Evolutionary conservation across 1,140 invertebrate species (phyloP).

Genomic region (Scaptomyza montana): DNA sequence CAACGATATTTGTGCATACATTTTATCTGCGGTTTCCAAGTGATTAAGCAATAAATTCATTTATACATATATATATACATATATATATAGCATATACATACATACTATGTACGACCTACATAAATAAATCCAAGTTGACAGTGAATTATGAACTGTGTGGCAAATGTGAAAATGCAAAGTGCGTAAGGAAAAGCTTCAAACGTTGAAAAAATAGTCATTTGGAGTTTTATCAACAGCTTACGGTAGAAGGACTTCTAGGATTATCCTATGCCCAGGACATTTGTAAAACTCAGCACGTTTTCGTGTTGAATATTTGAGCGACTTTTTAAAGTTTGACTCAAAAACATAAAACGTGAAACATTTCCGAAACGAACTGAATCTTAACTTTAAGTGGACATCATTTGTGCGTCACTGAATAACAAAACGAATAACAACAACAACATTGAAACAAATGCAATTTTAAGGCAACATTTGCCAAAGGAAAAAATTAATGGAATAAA

Average conservation of each 20-base stretch:
- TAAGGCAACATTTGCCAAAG: constrained; percentile 56
- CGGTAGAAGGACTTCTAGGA: background rate
- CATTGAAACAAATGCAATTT: constrained; percentile 59
- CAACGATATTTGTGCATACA: constrained; percentile 38
- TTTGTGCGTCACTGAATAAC: constrained; percentile 41
- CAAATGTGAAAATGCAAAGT: constrained; percentile 24
- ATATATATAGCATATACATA: background rate
- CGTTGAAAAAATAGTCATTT: background rate
- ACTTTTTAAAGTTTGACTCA: constrained; percentile 66
- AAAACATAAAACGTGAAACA: constrained; percentile 68
- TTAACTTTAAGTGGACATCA: constrained; percentile 50
- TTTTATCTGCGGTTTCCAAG: constrained; percentile 75
- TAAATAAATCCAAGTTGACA: constrained; percentile 59
- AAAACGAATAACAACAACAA: constrained; percentile 19
- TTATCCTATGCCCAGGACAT: constrained; percentile 19
- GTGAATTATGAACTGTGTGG: constrained; percentile 67
- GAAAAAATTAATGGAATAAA: constrained; percentile 14
- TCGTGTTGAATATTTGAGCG: constrained; percentile 70
- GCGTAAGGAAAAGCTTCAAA: constrained; percentile 15
- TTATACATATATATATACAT: background rate
- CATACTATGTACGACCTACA: background rate
- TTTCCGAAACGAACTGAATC: constrained; percentile 49
- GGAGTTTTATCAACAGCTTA: constrained; percentile 25
- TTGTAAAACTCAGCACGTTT: constrained; percentile 60
- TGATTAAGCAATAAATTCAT: constrained; percentile 77